Evolutionary conservation across 2,113 vertebrate species (phyloP).

Genomic region (Cygnus atratus): DNA sequence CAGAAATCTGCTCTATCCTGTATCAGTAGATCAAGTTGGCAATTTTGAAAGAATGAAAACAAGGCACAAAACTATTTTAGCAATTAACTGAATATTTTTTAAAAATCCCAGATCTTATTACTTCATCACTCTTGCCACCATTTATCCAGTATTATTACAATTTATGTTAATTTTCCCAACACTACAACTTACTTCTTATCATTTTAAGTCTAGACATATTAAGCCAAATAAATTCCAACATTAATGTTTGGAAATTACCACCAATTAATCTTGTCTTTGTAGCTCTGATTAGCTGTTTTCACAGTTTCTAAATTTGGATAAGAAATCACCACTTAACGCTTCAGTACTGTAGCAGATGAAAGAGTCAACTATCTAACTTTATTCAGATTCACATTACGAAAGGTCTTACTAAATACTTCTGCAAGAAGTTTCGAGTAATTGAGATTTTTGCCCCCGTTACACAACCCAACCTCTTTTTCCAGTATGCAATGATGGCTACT

Average conservation of each 20-base stretch:
- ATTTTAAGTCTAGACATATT: background rate
- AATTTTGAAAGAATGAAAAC: background rate
- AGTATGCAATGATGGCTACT: background rate
- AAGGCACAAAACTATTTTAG: background rate
- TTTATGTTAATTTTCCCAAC: background rate
- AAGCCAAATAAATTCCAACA: background rate
- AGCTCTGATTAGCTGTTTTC: conserved; percentile 26
- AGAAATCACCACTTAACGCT: background rate
- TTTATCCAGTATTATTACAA: background rate
- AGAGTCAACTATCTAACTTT: background rate
- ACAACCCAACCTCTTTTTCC: background rate
- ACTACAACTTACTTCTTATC: background rate
- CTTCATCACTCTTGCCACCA: background rate
- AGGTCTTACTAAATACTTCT: background rate
- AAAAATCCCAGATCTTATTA: background rate
- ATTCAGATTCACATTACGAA: background rate
- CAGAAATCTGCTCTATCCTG: background rate
- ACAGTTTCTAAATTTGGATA: background rate
- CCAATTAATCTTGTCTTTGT: conserved; percentile 43
- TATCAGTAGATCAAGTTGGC: background rate
- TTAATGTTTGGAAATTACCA: conserved; percentile 45
- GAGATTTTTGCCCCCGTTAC: conserved; percentile 28
- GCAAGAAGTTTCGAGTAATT: conserved; percentile 28
- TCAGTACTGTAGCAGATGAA: background rate
- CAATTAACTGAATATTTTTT: background rate